Percentiles rank a stretch among this genome's conserved stretches.
These are phyloP conservation scores for Labrus mixtus DNA, from an alignment of 2,113 vertebrate genomes.

Conservation along the genomic window DNA sequence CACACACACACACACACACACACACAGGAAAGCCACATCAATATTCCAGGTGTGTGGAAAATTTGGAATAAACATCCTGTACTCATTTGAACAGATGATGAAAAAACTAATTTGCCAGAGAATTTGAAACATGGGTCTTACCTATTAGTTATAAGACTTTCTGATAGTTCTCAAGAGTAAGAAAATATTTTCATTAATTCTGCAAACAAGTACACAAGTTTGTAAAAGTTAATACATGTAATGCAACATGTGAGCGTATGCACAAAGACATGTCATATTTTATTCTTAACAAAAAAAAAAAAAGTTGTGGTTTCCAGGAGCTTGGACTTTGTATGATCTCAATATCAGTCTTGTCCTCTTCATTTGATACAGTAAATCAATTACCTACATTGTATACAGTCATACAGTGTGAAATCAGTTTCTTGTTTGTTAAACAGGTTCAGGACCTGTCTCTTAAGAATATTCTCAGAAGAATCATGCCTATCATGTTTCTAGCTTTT, in stretches of 20 bases:
- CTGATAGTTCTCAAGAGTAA: slow-evolving; percentile 41
- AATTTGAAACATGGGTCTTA: slow-evolving; percentile 57
- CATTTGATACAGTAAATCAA: slow-evolving; percentile 11
- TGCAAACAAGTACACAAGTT: background rate
- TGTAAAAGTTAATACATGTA: background rate
- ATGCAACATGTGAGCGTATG: background rate
- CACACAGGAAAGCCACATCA: background rate
- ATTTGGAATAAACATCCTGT: slow-evolving; percentile 58
- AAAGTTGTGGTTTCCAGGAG: background rate
- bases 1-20: slow-evolving; percentile 10
- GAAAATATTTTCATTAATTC: background rate
- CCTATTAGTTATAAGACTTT: slow-evolving; percentile 42
- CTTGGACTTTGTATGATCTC: background rate
- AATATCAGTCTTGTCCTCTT: background rate
- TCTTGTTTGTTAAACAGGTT: slow-evolving; percentile 19
- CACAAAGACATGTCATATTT: background rate
- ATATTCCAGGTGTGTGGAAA: slow-evolving; percentile 54
- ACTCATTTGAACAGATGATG: slow-evolving; percentile 58
- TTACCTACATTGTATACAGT: slow-evolving; percentile 11
- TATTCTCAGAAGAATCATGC: slow-evolving; percentile 14
- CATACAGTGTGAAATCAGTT: slow-evolving; percentile 30
- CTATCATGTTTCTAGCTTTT: slow-evolving; percentile 30
- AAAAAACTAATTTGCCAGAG: slow-evolving; percentile 65
- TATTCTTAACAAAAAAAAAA: accelerated
- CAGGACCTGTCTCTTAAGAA: slow-evolving; percentile 5